Percentiles rank a stretch among this genome's conserved stretches.
phyloP scores from a whole-genome alignment of 2,797 vertebrate genomes.

The Pterois miles region DNA sequence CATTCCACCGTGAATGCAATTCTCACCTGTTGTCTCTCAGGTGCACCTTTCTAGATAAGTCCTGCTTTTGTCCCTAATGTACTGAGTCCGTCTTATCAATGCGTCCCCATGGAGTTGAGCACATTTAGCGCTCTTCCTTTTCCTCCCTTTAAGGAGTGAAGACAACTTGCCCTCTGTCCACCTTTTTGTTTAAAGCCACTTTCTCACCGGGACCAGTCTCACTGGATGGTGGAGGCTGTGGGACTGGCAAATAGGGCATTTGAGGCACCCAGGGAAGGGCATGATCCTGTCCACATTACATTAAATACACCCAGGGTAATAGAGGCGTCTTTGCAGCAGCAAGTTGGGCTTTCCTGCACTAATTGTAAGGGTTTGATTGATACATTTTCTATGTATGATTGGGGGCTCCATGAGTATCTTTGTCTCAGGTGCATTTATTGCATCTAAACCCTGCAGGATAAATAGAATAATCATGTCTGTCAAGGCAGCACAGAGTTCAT shows the following conservation, averaged over 20 bases:
- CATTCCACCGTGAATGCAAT: conserved; percentile 50
- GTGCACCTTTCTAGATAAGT: conserved; percentile 50
- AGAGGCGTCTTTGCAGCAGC: conserved; percentile 4
- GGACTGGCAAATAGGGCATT: conserved; percentile 3
- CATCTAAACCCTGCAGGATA: background rate
- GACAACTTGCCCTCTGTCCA: conserved; percentile 44
- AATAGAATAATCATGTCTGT: conserved; percentile 3
- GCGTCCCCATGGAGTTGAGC: conserved; percentile 10
- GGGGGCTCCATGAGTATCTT: background rate
- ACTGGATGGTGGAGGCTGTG: conserved; percentile 15
- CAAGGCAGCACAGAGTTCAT: background rate
- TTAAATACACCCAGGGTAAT: conserved; percentile 16
- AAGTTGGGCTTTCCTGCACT: conserved; percentile 1
- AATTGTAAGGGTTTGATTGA: conserved; percentile 4
- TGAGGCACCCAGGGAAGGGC: conserved; percentile 1
- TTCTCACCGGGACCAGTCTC: conserved; percentile 29
- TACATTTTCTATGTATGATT: background rate
- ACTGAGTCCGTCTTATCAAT: conserved; percentile 36
- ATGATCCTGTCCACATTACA: conserved; percentile 15
- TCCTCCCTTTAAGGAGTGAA: conserved; percentile 26
- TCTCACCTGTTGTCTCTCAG: conserved; percentile 66
- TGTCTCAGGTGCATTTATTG: background rate
- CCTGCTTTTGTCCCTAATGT: conserved; percentile 53
- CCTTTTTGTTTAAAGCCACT: conserved; percentile 29
- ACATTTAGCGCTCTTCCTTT: conserved; percentile 32